Evolutionary conservation across 2,113 vertebrate genomes (phyloP), one percentile per base, ranked within the genome.

Genomic region (Poecile atricapillus): DNA sequence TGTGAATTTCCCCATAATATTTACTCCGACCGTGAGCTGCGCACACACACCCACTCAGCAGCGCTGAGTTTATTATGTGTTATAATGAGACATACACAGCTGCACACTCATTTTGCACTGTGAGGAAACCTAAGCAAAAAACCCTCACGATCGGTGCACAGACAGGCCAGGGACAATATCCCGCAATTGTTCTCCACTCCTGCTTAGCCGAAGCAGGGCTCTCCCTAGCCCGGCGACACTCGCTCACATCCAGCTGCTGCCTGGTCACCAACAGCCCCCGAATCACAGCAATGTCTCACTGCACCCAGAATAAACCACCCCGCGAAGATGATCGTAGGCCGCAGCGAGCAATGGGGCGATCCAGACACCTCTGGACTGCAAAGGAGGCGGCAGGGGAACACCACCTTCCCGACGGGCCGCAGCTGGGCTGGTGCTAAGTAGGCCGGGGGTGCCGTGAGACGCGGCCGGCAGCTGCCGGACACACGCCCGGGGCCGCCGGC

Each of bases 81-180:
- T 3, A 17, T 30, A 49, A 4, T 15, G 30, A 46, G 37, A 35
- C 25, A 31, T 2, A 27, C 0, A 13, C 2, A 35, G 35, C 56
- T 5, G 19, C 56, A 19, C 2, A 0, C 13, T 35, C 60, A 3
- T 11, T 58, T 13, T 11, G 17, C 13, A 11, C 0, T 4, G 7
- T 22, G 35, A 13, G 8, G 15, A 59, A 39, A 68, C 12, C 2
- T 5, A 20, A 24, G 28, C 7, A 8, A 13, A 30, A 50, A 31
- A 1, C 15, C 15, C 41, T 18, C 10, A 4, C 1, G 1, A 46
- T 4, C 2, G 3, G 20, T 0, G 50, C 41, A 2, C 25, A 33
- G n/a, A 3, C 27, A 22, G 53, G 16, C 67, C 68, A 25, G 31
- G 37, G 13, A 3, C 80, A 39, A 19, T 1, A 3, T 3, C 43